Evolutionary conservation across 2,888 invertebrate genomes (phyloP).

Genomic region (Pteria penguin): DNA sequence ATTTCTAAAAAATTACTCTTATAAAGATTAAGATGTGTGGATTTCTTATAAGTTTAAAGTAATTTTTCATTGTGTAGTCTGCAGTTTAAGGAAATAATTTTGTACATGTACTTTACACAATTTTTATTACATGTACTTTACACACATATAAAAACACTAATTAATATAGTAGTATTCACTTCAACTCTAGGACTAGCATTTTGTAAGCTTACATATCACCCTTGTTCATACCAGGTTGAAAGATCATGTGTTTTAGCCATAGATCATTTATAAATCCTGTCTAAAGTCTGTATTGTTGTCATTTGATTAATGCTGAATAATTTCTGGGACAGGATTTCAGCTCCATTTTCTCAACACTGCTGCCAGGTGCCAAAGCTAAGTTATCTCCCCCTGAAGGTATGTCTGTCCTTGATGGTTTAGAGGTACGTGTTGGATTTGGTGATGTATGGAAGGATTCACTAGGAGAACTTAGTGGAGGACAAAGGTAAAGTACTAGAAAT

Average conservation of each 20-base stretch:
- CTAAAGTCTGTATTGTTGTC: no score
- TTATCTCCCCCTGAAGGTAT: slow-evolving; percentile 89
- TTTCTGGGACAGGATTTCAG: slow-evolving; percentile 88
- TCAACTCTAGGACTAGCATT: no score
- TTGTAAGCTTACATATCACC: no score
- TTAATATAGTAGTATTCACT: no score
- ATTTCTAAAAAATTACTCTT: no score
- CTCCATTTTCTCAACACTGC: slow-evolving; percentile 93
- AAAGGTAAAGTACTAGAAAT: slow-evolving; percentile 86
- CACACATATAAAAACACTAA: no score
- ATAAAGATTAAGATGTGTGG: no score
- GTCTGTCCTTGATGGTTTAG: slow-evolving; percentile 91
- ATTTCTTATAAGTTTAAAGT: no score
- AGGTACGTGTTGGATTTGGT: slow-evolving; percentile 94
- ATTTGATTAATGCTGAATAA: background rate
- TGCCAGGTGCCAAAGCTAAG: slow-evolving; percentile 94
- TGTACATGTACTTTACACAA: no score
- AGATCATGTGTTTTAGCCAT: background rate
- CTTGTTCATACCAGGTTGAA: background rate
- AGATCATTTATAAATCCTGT: background rate
- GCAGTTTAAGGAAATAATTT: no score
- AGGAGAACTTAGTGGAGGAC: slow-evolving; percentile 97
- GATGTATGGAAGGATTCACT: slow-evolving; percentile 97
- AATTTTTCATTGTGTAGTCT: no score
- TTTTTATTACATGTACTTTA: no score